Evolutionary conservation across 1,140 invertebrate species (phyloP).

Genomic region (Subanguina moxae): DNA sequence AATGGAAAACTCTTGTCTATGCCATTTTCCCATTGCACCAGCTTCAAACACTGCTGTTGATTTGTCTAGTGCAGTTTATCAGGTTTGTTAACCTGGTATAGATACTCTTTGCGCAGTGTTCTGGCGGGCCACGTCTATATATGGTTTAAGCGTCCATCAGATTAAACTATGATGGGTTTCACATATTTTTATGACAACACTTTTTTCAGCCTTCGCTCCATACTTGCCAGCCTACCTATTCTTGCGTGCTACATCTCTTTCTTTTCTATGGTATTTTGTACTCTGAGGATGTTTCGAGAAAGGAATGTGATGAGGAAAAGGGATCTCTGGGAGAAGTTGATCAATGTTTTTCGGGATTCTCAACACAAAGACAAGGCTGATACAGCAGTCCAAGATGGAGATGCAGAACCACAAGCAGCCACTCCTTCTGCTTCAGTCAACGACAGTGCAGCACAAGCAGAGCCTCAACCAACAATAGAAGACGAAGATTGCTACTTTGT

Average conservation of each 20-base stretch:
- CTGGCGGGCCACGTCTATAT: too few relatives aligned
- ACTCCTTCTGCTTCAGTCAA: background rate
- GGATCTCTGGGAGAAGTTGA: conserved; percentile 33
- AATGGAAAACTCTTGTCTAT: conserved; percentile 49
- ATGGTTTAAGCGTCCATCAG: background rate
- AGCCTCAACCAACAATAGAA: background rate
- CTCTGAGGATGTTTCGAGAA: conserved; percentile 51
- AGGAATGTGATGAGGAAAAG: conserved; percentile 26
- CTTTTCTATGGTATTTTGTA: conserved; percentile 44
- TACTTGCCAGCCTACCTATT: conserved; percentile 39
- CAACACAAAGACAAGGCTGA: too few relatives aligned
- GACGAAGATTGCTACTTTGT: conserved; percentile 21
- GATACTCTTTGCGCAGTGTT: background rate
- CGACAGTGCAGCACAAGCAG: background rate
- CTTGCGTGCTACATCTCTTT: conserved; percentile 47
- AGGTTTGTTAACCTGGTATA: conserved; percentile 28
- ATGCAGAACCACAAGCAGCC: background rate
- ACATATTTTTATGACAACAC: background rate
- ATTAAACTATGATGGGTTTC: background rate
- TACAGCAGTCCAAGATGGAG: too few relatives aligned
- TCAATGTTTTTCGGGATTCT: conserved; percentile 24
- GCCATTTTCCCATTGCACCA: conserved; percentile 52
- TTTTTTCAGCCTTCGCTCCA: conserved; percentile 40
- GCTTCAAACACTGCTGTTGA: conserved; percentile 49
- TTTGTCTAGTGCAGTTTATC: conserved; percentile 53